A percentile compares a stretch with the other conserved stretches of the same genome.
Conservation (phyloP, 1,140 invertebrate genomes). For the Semibalanus balanoides region DNA sequence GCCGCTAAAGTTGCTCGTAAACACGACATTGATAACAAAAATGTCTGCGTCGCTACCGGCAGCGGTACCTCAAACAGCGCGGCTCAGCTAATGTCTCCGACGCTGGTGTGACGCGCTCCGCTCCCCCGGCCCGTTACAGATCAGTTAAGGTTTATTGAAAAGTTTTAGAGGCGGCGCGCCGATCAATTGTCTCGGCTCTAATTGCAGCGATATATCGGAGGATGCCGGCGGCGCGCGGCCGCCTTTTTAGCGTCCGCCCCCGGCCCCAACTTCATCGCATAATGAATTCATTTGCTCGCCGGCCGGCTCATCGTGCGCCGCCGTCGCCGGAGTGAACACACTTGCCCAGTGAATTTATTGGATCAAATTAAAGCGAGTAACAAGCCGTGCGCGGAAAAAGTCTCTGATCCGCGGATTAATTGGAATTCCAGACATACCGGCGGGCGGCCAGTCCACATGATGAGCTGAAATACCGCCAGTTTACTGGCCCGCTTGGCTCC, state of each 20-base stretch:
- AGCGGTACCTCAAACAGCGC: too few species aligned
- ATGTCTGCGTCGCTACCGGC: neutral
- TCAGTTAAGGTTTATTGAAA: neutral
- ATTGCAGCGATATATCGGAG: neutral
- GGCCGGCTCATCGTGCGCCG: neutral
- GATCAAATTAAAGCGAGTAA: neutral
- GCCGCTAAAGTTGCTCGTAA: neutral
- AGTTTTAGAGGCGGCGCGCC: neutral
- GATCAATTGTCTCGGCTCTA: neutral
- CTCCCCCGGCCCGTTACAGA: neutral
- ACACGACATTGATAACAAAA: neutral
- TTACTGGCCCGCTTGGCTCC: neutral
- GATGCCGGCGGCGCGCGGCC: too few species aligned
- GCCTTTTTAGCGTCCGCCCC: neutral
- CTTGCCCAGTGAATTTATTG: neutral
- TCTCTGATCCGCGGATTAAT: neutral
- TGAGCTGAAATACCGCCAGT: constrained; percentile 1
- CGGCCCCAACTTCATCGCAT: constrained; percentile 1
- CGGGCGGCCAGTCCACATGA: neutral
- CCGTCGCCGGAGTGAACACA: neutral
- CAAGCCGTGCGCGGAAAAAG: neutral
- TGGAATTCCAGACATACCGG: neutral
- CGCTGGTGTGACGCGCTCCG: too few species aligned
- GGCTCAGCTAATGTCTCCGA: too few species aligned
- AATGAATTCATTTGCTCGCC: neutral